Percentiles rank a stretch among this genome's conserved stretches.
phyloP scores from a whole-genome alignment of 2,888 invertebrate genomes.

The Melipona bicolor region DNA sequence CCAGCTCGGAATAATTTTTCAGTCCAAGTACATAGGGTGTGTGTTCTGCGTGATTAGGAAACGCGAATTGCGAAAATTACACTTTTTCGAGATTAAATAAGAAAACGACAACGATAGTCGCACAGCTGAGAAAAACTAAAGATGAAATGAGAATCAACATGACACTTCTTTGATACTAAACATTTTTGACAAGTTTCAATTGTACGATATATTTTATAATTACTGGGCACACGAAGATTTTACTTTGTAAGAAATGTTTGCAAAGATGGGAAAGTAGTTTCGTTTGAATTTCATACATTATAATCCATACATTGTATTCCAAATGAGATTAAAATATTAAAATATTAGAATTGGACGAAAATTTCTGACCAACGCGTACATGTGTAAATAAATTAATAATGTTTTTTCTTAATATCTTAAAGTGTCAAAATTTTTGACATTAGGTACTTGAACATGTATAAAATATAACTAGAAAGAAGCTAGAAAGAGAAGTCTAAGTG shows the following conservation, averaged over 20 bases:
- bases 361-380: neutral
- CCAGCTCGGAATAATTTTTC: conserved; percentile 6
- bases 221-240: neutral
- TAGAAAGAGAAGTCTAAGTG: neutral
- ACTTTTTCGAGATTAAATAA: neutral
- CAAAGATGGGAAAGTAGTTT: neutral
- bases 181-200: neutral
- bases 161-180: neutral
- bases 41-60: neutral
- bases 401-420: neutral
- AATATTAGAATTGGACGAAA: neutral
- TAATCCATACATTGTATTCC: neutral
- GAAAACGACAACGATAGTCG: neutral
- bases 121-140: too few relatives aligned
- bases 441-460: neutral
- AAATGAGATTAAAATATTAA: neutral
- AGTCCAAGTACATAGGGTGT: neutral
- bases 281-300: neutral
- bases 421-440: neutral
- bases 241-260: neutral
- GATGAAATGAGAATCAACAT: neutral
- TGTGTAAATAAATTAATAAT: neutral
- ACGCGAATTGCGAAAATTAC: too few relatives aligned
- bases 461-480: neutral
- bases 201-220: neutral